Conservation (phyloP, 2,888 invertebrate genomes). For the Cephus nigrinus region DNA sequence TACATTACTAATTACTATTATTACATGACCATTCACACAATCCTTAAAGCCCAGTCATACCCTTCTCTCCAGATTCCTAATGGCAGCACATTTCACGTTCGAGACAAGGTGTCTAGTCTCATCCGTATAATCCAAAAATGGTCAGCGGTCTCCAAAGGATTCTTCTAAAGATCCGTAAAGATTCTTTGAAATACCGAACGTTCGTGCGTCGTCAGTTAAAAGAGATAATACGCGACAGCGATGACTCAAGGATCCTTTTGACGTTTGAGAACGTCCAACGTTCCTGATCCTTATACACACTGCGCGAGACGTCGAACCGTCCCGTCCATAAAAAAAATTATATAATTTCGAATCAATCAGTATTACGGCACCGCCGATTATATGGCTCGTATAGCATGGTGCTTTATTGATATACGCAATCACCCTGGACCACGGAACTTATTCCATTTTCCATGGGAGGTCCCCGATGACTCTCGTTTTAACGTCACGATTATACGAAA, state of each 20-base stretch:
- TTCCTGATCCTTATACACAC: background rate
- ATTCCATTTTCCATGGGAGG: background rate
- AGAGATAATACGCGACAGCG: background rate
- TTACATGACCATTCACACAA: background rate
- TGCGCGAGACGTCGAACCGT: background rate
- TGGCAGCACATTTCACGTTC: background rate
- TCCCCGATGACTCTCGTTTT: background rate
- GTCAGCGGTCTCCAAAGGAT: background rate
- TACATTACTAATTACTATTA: background rate
- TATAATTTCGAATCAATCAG: background rate
- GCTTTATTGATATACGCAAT: background rate
- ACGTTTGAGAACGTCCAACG: background rate
- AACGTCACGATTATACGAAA: background rate
- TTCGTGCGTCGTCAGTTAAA: background rate
- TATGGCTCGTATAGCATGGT: background rate
- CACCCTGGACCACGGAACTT: background rate
- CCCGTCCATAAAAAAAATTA: background rate
- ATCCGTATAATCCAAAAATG: background rate
- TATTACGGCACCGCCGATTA: background rate
- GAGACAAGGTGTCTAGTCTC: background rate
- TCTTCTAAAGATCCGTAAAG: background rate
- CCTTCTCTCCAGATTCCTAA: background rate
- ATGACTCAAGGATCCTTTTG: background rate
- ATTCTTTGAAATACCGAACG: background rate
- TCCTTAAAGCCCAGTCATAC: background rate